phyloP scores from a whole-genome alignment of 2,113 vertebrate genomes.

The Chloropsis cyanopogon region DNA sequence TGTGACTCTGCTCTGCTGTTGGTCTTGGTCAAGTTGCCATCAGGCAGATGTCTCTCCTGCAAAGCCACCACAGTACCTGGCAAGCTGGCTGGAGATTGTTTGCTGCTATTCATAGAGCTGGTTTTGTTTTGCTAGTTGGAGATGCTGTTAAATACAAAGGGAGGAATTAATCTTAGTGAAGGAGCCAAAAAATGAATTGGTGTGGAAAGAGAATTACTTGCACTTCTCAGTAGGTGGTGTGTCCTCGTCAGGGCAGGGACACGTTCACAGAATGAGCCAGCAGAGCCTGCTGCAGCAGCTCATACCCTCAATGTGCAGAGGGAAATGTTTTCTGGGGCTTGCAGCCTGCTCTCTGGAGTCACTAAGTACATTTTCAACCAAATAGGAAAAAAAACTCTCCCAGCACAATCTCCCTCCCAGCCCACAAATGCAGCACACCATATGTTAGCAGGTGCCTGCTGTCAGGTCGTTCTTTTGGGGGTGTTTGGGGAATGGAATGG shows the following conservation, averaged over 20 bases:
- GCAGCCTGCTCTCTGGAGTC: neutral
- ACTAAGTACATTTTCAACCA: neutral
- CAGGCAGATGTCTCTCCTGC: neutral
- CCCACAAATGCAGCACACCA: neutral
- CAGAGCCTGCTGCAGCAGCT: neutral
- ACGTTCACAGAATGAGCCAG: neutral
- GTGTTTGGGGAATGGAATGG: neutral
- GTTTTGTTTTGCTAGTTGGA: neutral
- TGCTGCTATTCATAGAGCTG: neutral
- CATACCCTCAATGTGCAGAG: fast-evolving
- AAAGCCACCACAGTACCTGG: neutral
- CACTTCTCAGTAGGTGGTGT: neutral
- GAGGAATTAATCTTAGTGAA: neutral
- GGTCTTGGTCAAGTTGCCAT: neutral
- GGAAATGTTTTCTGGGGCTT: neutral
- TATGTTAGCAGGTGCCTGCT: neutral
- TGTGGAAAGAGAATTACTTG: neutral
- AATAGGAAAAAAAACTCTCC: neutral
- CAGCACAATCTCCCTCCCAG: neutral
- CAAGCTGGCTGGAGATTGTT: neutral
- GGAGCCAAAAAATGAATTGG: neutral
- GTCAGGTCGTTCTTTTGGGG: neutral
- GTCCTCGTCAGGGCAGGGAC: fast-evolving
- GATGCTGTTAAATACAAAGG: neutral
- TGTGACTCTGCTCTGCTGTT: neutral